A percentile compares a stretch with the other conserved stretches of the same genome.
Evolutionary conservation across 2,888 invertebrate species (phyloP).

Genomic region (Fragum whitleyi): DNA sequence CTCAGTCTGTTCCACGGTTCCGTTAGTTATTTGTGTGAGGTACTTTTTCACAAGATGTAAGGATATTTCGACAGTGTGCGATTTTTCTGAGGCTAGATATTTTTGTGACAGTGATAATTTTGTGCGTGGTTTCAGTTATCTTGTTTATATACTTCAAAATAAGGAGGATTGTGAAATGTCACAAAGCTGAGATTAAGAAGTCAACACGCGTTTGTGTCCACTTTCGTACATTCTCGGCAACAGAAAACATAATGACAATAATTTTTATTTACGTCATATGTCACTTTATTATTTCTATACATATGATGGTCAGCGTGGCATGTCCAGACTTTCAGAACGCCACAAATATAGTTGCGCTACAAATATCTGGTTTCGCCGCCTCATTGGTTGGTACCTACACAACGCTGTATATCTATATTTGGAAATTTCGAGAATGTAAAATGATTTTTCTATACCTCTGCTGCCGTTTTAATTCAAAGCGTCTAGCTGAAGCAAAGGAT

Average conservation of each 20-base stretch:
- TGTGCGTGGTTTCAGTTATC: background rate
- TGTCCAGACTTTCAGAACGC: background rate
- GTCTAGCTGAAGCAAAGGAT: background rate
- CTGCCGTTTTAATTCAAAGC: background rate
- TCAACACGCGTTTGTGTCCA: background rate
- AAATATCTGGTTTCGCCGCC: background rate
- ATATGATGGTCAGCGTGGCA: background rate
- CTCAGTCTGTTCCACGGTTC: background rate
- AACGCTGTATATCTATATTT: background rate
- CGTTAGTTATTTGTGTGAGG: background rate
- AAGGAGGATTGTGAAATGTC: background rate
- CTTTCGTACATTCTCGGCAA: background rate
- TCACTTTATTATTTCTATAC: background rate
- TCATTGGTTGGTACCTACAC: background rate
- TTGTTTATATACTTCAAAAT: background rate
- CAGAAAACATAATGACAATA: background rate
- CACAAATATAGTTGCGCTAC: background rate
- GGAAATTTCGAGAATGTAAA: slow-evolving; percentile 4
- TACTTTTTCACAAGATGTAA: background rate
- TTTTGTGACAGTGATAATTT: background rate
- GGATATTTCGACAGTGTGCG: background rate
- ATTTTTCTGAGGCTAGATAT: background rate
- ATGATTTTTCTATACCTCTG: background rate
- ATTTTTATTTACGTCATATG: background rate
- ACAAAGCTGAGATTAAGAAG: background rate